A percentile compares a stretch with the other conserved stretches of the same genome.
phyloP scores from a whole-genome alignment of 2,888 invertebrate genomes.

The Mechanitis mazaeus region DNA sequence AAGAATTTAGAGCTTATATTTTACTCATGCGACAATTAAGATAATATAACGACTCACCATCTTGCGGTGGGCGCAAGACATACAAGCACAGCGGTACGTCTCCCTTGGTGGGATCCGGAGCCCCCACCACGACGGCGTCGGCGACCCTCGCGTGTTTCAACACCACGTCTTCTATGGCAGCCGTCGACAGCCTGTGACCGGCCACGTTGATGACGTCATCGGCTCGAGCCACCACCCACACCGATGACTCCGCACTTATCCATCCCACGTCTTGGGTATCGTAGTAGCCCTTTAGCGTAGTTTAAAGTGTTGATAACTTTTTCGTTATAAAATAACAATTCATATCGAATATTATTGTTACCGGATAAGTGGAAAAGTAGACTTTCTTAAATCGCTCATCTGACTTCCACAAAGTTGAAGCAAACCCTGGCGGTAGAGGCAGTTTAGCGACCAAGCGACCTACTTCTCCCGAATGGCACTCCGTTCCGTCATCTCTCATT shows the following conservation, averaged over 20 bases:
- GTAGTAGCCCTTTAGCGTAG: conserved; percentile 83
- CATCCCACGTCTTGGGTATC: conserved; percentile 98
- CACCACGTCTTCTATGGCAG: conserved; percentile 93
- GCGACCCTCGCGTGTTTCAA: conserved; percentile 89
- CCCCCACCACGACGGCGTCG: conserved; percentile 93
- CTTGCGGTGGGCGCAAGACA: conserved; percentile 80
- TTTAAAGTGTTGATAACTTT: no score
- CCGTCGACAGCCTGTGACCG: conserved; percentile 92
- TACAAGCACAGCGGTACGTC: conserved; percentile 93
- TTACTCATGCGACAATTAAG: no score
- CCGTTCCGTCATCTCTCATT: conserved; percentile 78
- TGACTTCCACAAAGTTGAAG: conserved; percentile 88
- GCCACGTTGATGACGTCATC: conserved; percentile 98
- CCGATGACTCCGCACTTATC: conserved; percentile 86
- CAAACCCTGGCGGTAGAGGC: conserved; percentile 92
- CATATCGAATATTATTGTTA: conserved; percentile 51
- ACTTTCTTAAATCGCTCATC: conserved; percentile 86
- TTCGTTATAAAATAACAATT: background rate
- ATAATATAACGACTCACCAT: conserved; percentile 44
- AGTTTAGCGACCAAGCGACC: conserved; percentile 89
- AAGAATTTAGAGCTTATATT: no score
- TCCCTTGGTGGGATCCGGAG: conserved; percentile 92
- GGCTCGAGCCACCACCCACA: conserved; percentile 92
- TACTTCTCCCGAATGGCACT: conserved; percentile 82
- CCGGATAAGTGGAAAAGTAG: conserved; percentile 90